Evolutionary conservation across 2,113 vertebrate genomes (phyloP).

Genomic region (Corythornis madagascariensis): DNA sequence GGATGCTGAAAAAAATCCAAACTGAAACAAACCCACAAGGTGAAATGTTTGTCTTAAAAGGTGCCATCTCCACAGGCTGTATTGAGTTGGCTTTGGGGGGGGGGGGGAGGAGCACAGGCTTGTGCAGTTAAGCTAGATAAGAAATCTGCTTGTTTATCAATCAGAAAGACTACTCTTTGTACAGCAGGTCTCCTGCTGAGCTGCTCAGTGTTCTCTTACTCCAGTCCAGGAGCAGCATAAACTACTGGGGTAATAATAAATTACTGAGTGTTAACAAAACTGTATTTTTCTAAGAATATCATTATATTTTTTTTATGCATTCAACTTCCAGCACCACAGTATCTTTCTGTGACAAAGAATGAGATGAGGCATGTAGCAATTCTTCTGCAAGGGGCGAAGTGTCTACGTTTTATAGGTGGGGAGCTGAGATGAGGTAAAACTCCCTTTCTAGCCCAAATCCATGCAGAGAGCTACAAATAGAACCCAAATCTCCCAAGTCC

Average conservation of each 20-base stretch:
- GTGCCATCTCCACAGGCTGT: accelerated
- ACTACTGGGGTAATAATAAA: neutral
- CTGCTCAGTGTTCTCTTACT: neutral
- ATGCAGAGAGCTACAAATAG: neutral
- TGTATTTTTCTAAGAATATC: neutral
- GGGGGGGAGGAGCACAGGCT: neutral
- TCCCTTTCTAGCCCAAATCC: neutral
- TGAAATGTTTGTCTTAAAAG: neutral
- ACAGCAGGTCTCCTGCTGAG: neutral
- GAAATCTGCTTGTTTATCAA: neutral
- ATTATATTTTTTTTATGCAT: neutral
- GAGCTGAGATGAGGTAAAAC: neutral
- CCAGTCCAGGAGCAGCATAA: neutral
- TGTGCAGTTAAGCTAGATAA: neutral
- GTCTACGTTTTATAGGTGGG: neutral
- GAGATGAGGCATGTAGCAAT: neutral
- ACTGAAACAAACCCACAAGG: neutral
- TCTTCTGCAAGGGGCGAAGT: neutral
- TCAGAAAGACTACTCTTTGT: neutral
- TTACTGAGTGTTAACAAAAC: neutral
- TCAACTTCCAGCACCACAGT: neutral
- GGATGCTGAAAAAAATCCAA: neutral
- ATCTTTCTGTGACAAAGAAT: neutral
- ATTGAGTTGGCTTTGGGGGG: neutral
- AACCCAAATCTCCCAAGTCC: constrained; percentile 4